Percentiles rank a stretch among this genome's conserved stretches.
These are phyloP conservation scores for Heliocidaris erythrogramma DNA, from an alignment of 35 echinoderm and acorn worm species.

Conservation along the genomic window DNA sequence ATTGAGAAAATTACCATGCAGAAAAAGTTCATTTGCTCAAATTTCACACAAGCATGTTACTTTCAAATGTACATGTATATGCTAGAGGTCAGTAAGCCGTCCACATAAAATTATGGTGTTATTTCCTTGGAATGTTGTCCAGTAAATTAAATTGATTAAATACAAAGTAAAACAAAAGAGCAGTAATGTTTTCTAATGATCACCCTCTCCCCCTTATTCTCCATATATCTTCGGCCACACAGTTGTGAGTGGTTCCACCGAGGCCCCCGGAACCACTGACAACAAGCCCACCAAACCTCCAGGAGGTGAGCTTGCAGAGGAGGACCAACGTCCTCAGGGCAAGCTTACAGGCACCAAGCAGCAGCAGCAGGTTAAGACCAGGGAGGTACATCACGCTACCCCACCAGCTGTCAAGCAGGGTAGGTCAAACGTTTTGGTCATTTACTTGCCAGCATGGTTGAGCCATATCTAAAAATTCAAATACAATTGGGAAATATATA, in stretches of 20 bases:
- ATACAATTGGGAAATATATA: too few relatives aligned
- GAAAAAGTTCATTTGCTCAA: too few relatives aligned
- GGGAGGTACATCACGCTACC: neutral
- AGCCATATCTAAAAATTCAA: too few relatives aligned
- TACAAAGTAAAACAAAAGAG: neutral
- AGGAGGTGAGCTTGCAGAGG: neutral
- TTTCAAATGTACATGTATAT: too few relatives aligned
- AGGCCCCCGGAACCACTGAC: conserved; percentile 37
- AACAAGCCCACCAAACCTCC: neutral
- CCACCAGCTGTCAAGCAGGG: neutral
- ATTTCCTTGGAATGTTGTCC: too few relatives aligned
- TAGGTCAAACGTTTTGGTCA: neutral
- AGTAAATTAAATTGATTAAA: neutral
- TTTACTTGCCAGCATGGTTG: neutral
- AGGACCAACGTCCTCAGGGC: neutral
- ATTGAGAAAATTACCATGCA: too few relatives aligned
- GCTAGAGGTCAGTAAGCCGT: too few relatives aligned
- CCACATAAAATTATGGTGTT: neutral
- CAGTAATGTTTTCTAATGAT: neutral
- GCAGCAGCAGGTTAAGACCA: neutral
- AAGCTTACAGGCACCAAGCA: conserved; percentile 7
- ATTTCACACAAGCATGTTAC: too few relatives aligned
- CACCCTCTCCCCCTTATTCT: neutral
- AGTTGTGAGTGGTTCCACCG: conserved; percentile 19
- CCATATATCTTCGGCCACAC: neutral